Conservation (phyloP, 2,113 vertebrate genomes). For the Dermatemys mawii region DNA sequence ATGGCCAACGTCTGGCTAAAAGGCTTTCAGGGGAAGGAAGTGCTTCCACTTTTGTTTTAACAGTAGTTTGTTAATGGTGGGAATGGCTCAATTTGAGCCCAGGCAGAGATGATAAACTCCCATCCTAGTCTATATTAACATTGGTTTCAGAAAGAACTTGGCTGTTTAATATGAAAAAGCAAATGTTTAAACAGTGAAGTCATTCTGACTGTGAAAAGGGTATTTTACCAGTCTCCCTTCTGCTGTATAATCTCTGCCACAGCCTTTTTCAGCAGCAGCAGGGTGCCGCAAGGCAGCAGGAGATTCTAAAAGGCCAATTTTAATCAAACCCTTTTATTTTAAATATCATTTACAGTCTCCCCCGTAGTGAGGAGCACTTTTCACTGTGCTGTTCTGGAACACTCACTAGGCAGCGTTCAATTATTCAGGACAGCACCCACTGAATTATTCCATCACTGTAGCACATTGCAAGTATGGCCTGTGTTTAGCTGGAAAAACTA, state of each 20-base stretch:
- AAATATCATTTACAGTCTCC: neutral
- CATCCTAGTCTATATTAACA: neutral
- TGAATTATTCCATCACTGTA: neutral
- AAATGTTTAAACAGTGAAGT: conserved; percentile 57
- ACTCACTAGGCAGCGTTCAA: neutral
- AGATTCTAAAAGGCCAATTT: conserved; percentile 53
- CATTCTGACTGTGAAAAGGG: conserved; percentile 51
- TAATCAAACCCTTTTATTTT: conserved; percentile 42
- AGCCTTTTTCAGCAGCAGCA: conserved; percentile 36
- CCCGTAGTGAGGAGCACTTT: neutral
- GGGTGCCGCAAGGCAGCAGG: neutral
- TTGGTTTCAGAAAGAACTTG: conserved; percentile 44
- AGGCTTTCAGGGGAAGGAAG: neutral
- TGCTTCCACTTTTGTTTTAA: neutral
- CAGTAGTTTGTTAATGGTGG: fast-evolving
- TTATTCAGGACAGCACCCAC: neutral
- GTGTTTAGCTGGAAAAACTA: fast-evolving
- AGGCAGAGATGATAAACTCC: neutral
- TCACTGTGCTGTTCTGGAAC: neutral
- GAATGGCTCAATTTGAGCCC: neutral
- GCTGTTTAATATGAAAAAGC: conserved; percentile 67
- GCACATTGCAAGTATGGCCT: neutral
- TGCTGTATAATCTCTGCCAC: neutral
- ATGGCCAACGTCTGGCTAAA: neutral
- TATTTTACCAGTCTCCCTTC: conserved; percentile 38